Conservation (phyloP, 2,113 vertebrate species). For the Hyla sarda region DNA sequence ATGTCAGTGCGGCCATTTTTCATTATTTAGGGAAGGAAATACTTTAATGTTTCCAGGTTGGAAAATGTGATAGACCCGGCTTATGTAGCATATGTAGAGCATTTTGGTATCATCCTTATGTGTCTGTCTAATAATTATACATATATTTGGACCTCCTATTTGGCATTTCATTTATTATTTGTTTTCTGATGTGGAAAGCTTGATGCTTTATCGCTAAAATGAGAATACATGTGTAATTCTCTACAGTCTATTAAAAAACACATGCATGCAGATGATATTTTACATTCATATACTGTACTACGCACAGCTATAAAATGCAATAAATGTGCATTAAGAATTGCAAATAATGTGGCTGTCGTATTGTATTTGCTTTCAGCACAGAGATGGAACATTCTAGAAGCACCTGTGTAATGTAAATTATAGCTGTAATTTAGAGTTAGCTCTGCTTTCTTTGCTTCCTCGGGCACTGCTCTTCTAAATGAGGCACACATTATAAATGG, state of each 20-base stretch:
- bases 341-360: not conserved
- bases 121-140: not conserved
- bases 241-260: not conserved
- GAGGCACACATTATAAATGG: conserved; percentile 49
- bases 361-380: conserved; percentile 10
- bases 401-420: conserved; percentile 27
- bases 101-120: not conserved
- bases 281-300: not conserved
- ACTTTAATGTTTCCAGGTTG: not conserved
- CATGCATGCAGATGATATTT: not conserved
- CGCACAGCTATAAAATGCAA: not conserved
- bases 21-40: not conserved
- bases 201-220: not conserved
- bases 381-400: conserved; percentile 13
- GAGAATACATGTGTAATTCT: not conserved
- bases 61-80: not conserved
- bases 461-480: conserved; percentile 15
- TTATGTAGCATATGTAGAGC: not conserved
- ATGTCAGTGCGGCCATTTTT: conserved; percentile 8
- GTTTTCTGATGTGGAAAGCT: not conserved
- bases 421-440: not conserved
- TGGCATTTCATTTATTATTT: not conserved
- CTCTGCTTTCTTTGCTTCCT: conserved; percentile 21
- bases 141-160: not conserved
- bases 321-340: not conserved